Evolutionary conservation across 2,888 invertebrate genomes (phyloP), one percentile per base, ranked within the genome.

Genomic region (Ernsta delagoae): DNA sequence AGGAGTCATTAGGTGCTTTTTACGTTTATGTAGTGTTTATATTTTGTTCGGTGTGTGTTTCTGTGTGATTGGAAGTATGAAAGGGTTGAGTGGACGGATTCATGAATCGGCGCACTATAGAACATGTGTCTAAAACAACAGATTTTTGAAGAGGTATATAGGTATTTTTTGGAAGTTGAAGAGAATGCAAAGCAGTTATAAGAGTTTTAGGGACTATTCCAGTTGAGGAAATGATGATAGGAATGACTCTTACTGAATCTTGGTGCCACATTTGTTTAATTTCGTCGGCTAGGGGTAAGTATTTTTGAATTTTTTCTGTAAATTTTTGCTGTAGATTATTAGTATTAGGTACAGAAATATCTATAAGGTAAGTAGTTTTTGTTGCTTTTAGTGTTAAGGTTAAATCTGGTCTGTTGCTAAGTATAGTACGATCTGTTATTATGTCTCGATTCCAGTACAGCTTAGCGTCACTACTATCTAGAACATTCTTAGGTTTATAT

Each of bases 261-360:
- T 48, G 48, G 12, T 48, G 48, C 48, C 48, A 48, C 48, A 48
- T 48, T 48, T 48, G 48, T 12, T 48, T 48, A 48, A 48, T 48
- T 48, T 48, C 48, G 7, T 48, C 48, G 3, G 48, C 48, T 12
- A 48, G 48, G 4, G 48, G 48, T 48, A 48, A 12, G 48, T 48
- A 48, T 48, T 48, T 48, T 12, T 48, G 48, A 12, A 48, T 48
- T 48, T 48, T 48, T 48, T 48, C 48, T 48, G 48, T 48, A 12
- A 48, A 48, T 48, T 48, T 48, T 48, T 48, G 48, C 5, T 45
- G 11, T n/a, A 48, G 12, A 5, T 48, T 48, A 12, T 48, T 48
- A 12, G 48, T 48, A 6, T 48, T 48, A 48, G 48, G 48, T 12
- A 48, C 48, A 9, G 48, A 48, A 3, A 48, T 12, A 48, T 48